Evolutionary conservation across 2,888 invertebrate genomes (phyloP), one percentile per base, ranked within the genome.

Genomic region (Margaritifera margaritifera): DNA sequence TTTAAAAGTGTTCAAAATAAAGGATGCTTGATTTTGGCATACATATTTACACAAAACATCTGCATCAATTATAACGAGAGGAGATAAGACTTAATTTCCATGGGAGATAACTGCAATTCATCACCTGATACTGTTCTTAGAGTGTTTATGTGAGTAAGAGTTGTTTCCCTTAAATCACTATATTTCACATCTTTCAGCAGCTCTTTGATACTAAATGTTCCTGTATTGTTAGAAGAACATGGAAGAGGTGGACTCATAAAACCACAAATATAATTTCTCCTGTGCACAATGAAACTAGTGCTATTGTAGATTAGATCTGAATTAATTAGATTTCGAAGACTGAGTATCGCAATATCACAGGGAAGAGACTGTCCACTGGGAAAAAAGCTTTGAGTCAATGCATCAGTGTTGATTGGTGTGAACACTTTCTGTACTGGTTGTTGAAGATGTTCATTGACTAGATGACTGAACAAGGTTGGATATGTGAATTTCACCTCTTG

Each of bases 211-310:
- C 80, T 60, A n/a, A 72, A 57, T 42, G 69, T 60, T 50, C 69
- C n/a, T 0, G 77, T 62, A 31, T 57, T 62, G 15, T 72, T 65
- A 19, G 67, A 61, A 0, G 76, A 62, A 71, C 86, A 86, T 60
- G 78, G 69, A 4, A 82, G 64, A 24, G 74, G 79, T 1, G 62
- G 42, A 1, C 66, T 31, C 0, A 80, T 80, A 63, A 82, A 84
- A 56, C 73, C 78, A 74, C 86, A 86, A 60, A 75, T 77, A 63
- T 80, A 84, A 8, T 84, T 86, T 58, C 80, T 65, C n/a, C 84
- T 77, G 60, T 86, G 85, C n/a, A 86, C 64, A 27, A 85, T 78
- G 19, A 86, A 51, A 67, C 83, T 82, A n/a, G 84, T 84, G 24
- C 84, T 84, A 65, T 81, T 84, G 66, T 83, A 83, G n/a, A 75